A percentile compares a stretch with the other conserved stretches of the same genome.
Conservation (phyloP, 2,113 vertebrate genomes). For the Vidua macroura region DNA sequence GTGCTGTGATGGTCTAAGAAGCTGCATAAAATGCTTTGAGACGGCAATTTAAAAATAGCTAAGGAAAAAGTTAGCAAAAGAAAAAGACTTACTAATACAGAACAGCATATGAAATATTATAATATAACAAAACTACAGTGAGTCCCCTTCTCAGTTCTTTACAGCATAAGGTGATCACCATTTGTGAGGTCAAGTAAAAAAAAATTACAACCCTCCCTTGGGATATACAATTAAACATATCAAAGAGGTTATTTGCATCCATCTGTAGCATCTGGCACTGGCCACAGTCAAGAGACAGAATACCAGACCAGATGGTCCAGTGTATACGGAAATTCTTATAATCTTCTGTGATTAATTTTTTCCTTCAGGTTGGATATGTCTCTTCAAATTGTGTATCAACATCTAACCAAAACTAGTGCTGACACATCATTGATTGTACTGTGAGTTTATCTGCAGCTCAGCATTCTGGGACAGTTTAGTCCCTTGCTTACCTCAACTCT, state of each 20-base stretch:
- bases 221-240: slow-evolving; percentile 45
- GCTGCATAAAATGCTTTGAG: neutral
- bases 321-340: slow-evolving; percentile 7
- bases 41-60: slow-evolving; percentile 9
- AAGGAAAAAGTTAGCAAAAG: neutral
- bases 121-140: neutral
- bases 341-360: slow-evolving; percentile 51
- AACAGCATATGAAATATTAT: neutral
- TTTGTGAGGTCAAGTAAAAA: slow-evolving; percentile 30
- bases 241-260: slow-evolving; percentile 33
- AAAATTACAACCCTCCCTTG: neutral
- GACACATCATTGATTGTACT: slow-evolving; percentile 10
- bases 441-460: slow-evolving; percentile 32
- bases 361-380: slow-evolving; percentile 41
- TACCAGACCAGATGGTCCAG: slow-evolving; percentile 42
- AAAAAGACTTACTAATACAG: neutral
- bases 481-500: neutral
- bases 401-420: slow-evolving; percentile 28
- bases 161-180: neutral
- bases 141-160: neutral
- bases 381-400: slow-evolving; percentile 29
- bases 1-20: neutral
- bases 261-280: slow-evolving; percentile 55
- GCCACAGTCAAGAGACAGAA: neutral
- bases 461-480: slow-evolving; percentile 7